Evolutionary conservation across 2,888 invertebrate genomes (phyloP).

Genomic region (Drosophila crucigera): DNA sequence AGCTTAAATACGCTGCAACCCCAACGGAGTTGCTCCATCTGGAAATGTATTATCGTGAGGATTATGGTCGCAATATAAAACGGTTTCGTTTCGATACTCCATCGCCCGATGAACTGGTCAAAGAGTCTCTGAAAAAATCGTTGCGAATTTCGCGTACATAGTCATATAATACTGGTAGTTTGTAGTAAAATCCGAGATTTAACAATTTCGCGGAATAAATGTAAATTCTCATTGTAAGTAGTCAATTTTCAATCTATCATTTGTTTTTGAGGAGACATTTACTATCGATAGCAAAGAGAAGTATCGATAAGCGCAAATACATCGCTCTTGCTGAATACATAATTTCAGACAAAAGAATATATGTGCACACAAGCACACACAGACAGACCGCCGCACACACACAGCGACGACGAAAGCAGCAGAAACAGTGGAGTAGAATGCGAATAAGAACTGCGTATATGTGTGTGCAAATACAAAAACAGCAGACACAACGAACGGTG

Average conservation of each 20-base stretch:
- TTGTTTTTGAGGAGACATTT: not conserved
- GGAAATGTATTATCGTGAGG: constrained; percentile 43
- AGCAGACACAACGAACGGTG: constrained; percentile 59
- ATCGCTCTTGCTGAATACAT: constrained; percentile 59
- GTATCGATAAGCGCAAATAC: constrained; percentile 53
- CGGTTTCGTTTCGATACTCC: constrained; percentile 79
- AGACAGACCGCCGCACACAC: constrained; percentile 14
- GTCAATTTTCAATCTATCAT: not conserved
- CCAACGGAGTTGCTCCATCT: constrained; percentile 46
- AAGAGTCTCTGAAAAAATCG: constrained; percentile 73
- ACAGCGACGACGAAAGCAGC: constrained; percentile 38
- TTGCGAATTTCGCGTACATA: constrained; percentile 67
- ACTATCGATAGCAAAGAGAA: constrained; percentile 21
- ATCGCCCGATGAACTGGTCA: constrained; percentile 82
- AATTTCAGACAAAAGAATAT: constrained; percentile 64
- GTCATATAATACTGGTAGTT: constrained; percentile 3
- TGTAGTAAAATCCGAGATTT: constrained; percentile 13
- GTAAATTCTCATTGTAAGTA: not conserved
- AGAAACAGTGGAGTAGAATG: constrained; percentile 53
- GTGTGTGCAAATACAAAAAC: constrained; percentile 67
- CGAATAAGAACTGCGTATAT: constrained; percentile 73
- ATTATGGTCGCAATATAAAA: constrained; percentile 69
- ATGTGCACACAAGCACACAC: constrained; percentile 25
- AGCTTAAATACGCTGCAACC: constrained; percentile 45
- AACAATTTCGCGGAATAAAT: constrained; percentile 4